Evolutionary conservation across 1,140 invertebrate species (phyloP), one percentile per base, ranked within the genome.

Genomic region (Phenacoccus solenopsis): DNA sequence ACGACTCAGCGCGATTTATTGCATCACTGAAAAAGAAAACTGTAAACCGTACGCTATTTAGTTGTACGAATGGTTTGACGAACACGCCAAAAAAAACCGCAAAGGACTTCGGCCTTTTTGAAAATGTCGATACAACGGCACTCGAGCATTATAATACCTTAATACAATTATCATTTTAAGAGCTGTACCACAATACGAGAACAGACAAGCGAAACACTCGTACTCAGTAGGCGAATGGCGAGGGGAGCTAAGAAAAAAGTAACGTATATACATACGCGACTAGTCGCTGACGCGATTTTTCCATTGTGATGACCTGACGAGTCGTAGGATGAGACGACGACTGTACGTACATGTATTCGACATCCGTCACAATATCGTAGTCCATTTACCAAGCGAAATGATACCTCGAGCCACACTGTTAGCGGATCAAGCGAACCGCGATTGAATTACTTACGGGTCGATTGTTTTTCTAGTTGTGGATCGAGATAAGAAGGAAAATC

Each of bases 361-460:
- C 16, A 49, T 49, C 38, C 38, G 38, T 49, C 38, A 49, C 12
- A 49, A 49, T n/a, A n/a, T n/a, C n/a, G 38, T 49, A 49, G 38
- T 2, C 38, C 38, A 49, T 49, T 49, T 49, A 49, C 38, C 38
- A 16, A 16, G 38, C 38, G 20, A 49, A 49, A 49, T 49, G 38
- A 49, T 49, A 49, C 38, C 20, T 49, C 38, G 38, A 49, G 20
- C 38, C 38, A 49, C 38, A 49, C 38, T 49, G 12, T n/a, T 10
- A 49, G 16, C 38, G 38, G 20, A 49, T 49, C 38, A 49, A 27
- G 22, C 20, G 25, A 25, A 27, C 59, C 59, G n/a, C n/a, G 59
- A 64, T 64, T 64, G 20, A 13, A 64, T 64, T 64, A 64, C 59
- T 64, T 64, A 20, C 59, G 25, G 59, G 59, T 64, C 59, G 59